Conservation (phyloP, 2,113 vertebrate genomes). For the Dolichallabes microphthalmus region DNA sequence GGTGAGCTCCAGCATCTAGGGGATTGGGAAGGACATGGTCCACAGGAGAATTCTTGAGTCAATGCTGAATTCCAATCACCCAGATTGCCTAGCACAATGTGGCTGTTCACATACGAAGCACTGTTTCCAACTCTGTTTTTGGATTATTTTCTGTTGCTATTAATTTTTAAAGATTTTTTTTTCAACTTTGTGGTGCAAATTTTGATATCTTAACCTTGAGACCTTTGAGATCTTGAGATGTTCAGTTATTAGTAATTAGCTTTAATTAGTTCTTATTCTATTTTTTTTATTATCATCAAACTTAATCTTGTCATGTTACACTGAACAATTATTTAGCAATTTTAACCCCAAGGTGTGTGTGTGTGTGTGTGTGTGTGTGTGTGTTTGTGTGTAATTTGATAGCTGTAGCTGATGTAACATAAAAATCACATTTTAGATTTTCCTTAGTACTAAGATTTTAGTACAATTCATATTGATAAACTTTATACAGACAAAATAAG, state of each 20-base stretch:
- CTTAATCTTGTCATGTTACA: conserved; percentile 21
- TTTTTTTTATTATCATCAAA: not conserved
- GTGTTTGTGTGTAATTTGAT: conserved; percentile 20
- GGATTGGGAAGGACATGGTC: not conserved
- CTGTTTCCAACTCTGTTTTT: not conserved
- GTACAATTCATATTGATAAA: conserved; percentile 27
- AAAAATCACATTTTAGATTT: too few species aligned
- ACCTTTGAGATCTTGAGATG: not conserved
- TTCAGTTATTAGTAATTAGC: not conserved
- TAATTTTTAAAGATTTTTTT: not conserved
- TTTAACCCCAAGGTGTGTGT: conserved; percentile 14
- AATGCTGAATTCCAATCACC: not conserved
- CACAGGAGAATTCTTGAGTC: not conserved
- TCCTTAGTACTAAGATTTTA: too few species aligned
- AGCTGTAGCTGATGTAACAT: conserved; percentile 30
- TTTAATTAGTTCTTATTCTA: not conserved
- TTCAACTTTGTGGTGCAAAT: not conserved
- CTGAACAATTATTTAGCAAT: conserved; percentile 41
- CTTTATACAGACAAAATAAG: not conserved
- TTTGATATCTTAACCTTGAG: too few species aligned
- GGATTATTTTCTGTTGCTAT: not conserved
- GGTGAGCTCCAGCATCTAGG: not conserved
- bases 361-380: too few species aligned
- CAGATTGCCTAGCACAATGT: not conserved
- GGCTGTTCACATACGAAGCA: not conserved